phyloP scores from a whole-genome alignment of 2,113 vertebrate species.

The western clawed frog (Xenopus tropicalis) region DNA sequence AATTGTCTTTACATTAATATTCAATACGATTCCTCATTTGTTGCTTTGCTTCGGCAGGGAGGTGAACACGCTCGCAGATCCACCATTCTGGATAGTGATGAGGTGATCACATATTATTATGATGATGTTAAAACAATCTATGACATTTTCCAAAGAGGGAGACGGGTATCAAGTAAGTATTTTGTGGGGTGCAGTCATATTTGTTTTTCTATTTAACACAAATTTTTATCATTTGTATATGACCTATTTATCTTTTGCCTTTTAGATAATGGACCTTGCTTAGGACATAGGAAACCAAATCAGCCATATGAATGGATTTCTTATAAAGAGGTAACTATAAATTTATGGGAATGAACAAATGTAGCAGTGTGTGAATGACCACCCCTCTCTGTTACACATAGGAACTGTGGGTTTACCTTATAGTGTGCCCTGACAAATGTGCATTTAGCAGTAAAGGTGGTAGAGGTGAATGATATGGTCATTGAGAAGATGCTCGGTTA shows the following conservation, averaged over 20 bases:
- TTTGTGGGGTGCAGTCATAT: background rate
- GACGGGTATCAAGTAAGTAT: slow-evolving; percentile 83
- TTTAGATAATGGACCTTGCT: slow-evolving; percentile 86
- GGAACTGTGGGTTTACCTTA: too few relatives aligned
- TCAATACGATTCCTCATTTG: too few relatives aligned
- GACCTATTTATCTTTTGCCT: too few relatives aligned
- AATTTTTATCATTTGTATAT: too few relatives aligned
- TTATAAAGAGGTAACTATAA: slow-evolving; percentile 79
- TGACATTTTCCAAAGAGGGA: slow-evolving; percentile 81
- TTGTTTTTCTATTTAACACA: background rate
- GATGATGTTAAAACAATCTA: slow-evolving; percentile 79
- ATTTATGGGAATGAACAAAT: too few relatives aligned
- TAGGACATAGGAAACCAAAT: slow-evolving; percentile 87
- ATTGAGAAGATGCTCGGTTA: too few relatives aligned
- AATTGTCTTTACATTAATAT: too few relatives aligned
- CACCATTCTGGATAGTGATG: slow-evolving; percentile 61
- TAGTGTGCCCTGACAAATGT: too few relatives aligned
- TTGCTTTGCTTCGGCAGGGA: slow-evolving; percentile 60
- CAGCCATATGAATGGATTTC: slow-evolving; percentile 92
- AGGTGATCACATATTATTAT: slow-evolving; percentile 70
- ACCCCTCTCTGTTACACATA: too few relatives aligned
- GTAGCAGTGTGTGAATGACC: too few relatives aligned
- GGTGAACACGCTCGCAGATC: slow-evolving; percentile 74
- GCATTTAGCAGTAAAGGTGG: too few relatives aligned
- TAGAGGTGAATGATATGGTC: too few relatives aligned